These are phyloP conservation scores for Keiferia lycopersicella DNA, from an alignment of 2,888 invertebrate species.

Conservation along the genomic window DNA sequence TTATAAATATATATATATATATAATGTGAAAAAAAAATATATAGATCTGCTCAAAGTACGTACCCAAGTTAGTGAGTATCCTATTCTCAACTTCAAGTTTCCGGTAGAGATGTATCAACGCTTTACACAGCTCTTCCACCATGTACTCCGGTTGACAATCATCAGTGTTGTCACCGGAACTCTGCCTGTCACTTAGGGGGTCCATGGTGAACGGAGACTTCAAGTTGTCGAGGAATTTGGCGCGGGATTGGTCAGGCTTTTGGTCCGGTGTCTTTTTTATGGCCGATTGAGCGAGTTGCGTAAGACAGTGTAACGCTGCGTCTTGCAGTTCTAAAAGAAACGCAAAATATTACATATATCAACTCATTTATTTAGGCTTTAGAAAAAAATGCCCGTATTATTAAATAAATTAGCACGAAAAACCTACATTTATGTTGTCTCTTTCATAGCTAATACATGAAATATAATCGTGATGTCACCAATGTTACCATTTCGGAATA, in stretches of 20 bases:
- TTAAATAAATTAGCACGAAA: too few species aligned
- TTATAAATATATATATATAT: too few species aligned
- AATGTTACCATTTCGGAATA: too few species aligned
- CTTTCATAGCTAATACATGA: too few species aligned
- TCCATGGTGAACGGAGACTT: slow-evolving; percentile 45
- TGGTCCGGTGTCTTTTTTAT: slow-evolving; percentile 50
- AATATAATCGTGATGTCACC: too few species aligned
- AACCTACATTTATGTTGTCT: too few species aligned
- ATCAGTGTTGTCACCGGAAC: slow-evolving; percentile 45
- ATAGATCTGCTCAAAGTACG: background rate
- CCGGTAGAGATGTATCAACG: slow-evolving; percentile 54
- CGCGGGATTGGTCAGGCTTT: slow-evolving; percentile 46
- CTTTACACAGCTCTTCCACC: slow-evolving; percentile 61
- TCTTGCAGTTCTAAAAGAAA: slow-evolving; percentile 66
- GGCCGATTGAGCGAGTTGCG: slow-evolving; percentile 57
- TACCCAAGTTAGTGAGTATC: slow-evolving; percentile 12
- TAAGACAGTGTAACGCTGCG: slow-evolving; percentile 58
- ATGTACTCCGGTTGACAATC: slow-evolving; percentile 68
- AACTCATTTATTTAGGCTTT: too few species aligned
- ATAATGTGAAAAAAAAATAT: too few species aligned
- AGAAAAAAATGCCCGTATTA: too few species aligned
- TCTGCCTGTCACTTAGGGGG: slow-evolving; percentile 34
- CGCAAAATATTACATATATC: too few species aligned
- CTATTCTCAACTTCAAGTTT: slow-evolving; percentile 35
- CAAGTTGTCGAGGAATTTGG: slow-evolving; percentile 57